Conservation (phyloP, 2,113 vertebrate genomes). For the Ictalurus furcatus region DNA sequence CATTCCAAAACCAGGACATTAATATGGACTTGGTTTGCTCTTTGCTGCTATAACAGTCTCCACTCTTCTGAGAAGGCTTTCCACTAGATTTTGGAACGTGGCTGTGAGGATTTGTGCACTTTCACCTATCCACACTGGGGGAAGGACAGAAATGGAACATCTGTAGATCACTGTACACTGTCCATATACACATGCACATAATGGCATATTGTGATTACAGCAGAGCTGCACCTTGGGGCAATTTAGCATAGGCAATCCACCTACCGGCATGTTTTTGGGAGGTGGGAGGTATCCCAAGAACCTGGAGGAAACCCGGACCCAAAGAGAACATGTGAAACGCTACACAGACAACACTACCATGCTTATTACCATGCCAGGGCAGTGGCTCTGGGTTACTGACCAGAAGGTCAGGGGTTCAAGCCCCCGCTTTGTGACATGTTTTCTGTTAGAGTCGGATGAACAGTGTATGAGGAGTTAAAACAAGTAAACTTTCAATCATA, state of each 20-base stretch:
- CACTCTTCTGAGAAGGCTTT: not conserved
- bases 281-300: not conserved
- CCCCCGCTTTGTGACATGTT: too few relatives aligned
- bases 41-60: not conserved
- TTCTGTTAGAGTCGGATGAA: too few relatives aligned
- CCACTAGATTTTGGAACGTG: not conserved
- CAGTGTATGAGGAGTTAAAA: too few relatives aligned
- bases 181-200: not conserved
- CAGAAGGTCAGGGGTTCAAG: too few relatives aligned
- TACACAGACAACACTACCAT: not conserved
- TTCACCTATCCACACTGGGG: not conserved
- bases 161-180: not conserved
- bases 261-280: not conserved
- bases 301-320: not conserved
- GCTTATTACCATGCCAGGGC: not conserved
- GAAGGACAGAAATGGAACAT: not conserved
- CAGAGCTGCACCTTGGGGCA: not conserved
- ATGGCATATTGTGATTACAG: not conserved
- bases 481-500: too few relatives aligned
- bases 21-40: not conserved
- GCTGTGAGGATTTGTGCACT: not conserved
- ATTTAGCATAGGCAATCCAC: not conserved
- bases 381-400: too few relatives aligned
- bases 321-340: not conserved
- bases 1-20: not conserved